Conservation (phyloP, 2,113 vertebrate genomes). For the Taurulus bubalis region DNA sequence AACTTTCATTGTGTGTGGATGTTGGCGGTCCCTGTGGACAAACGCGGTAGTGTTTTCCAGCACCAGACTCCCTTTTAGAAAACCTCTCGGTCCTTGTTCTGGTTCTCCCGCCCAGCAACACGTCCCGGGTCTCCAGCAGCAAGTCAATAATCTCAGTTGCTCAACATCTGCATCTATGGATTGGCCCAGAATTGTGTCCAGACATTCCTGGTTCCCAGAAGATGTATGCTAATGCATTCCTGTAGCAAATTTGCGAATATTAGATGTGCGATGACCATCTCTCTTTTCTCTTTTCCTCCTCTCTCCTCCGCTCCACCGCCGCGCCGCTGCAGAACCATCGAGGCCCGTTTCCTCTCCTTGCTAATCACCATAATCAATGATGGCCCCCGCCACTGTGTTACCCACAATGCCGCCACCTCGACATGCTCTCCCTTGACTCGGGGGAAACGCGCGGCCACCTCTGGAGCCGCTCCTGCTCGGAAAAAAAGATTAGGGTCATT, state of each 20-base stretch:
- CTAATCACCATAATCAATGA: constrained; percentile 71
- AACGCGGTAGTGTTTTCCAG: too few relatives aligned
- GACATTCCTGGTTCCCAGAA: too few relatives aligned
- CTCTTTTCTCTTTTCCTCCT: neutral
- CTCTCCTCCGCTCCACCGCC: constrained; percentile 48
- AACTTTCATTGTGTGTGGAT: neutral
- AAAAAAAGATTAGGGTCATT: constrained; percentile 72
- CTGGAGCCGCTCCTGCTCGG: constrained; percentile 49
- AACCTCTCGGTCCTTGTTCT: neutral
- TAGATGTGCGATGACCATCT: neutral
- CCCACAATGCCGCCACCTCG: constrained; percentile 21
- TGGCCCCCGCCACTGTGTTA: constrained; percentile 25
- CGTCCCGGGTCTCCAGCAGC: too few relatives aligned
- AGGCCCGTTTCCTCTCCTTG: constrained; percentile 45
- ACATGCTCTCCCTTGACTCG: constrained; percentile 8
- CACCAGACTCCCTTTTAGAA: neutral
- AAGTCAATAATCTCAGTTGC: too few relatives aligned
- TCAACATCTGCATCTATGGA: too few relatives aligned
- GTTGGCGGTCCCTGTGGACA: neutral
- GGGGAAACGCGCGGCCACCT: constrained; percentile 46
- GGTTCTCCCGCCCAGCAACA: too few relatives aligned
- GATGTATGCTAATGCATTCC: too few relatives aligned
- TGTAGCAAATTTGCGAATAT: too few relatives aligned
- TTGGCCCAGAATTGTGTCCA: too few relatives aligned
- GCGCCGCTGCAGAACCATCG: constrained; percentile 15